phyloP scores from a whole-genome alignment of 2,797 vertebrate species.

The Paratrypauchen microcephalus region DNA sequence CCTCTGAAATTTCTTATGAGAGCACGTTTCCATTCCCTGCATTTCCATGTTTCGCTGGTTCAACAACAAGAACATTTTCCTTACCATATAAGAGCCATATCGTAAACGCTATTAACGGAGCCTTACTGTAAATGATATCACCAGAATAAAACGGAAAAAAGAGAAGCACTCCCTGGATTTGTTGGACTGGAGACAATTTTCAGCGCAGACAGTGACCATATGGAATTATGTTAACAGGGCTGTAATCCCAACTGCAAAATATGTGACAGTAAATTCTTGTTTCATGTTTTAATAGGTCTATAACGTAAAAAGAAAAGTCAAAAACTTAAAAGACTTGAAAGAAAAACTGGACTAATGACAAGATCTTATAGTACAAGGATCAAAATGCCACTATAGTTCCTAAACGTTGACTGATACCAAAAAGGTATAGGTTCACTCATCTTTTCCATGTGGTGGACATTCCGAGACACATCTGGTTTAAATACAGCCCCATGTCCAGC shows the following conservation, averaged over 20 bases:
- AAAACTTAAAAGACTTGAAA: slow-evolving; percentile 16
- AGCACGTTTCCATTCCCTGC: slow-evolving; percentile 46
- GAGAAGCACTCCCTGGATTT: slow-evolving; percentile 29
- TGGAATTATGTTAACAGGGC: slow-evolving; percentile 45
- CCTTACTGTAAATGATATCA: slow-evolving; percentile 43
- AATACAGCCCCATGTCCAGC: slow-evolving; percentile 64
- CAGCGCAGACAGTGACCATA: slow-evolving; percentile 51
- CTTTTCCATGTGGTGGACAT: slow-evolving; percentile 77
- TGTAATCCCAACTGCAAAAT: slow-evolving; percentile 29
- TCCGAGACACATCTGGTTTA: slow-evolving; percentile 73
- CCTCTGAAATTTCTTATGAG: slow-evolving; percentile 22
- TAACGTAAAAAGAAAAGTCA: slow-evolving; percentile 9
- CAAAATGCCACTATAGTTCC: slow-evolving; percentile 59
- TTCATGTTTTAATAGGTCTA: slow-evolving; percentile 34
- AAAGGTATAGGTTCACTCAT: slow-evolving; percentile 66
- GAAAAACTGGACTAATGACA: slow-evolving; percentile 24
- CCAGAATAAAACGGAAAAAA: slow-evolving; percentile 33
- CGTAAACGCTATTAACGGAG: slow-evolving; percentile 33
- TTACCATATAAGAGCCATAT: slow-evolving; percentile 25
- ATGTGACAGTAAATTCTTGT: slow-evolving; percentile 30
- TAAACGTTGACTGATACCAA: slow-evolving; percentile 62
- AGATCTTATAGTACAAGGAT: slow-evolving; percentile 28
- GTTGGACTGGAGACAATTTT: slow-evolving; percentile 48
- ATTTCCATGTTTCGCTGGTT: slow-evolving; percentile 37
- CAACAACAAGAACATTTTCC: slow-evolving; percentile 42